These are phyloP conservation scores for Triplophysa siluroides DNA, from an alignment of 2,113 vertebrate genomes.

Conservation along the genomic window DNA sequence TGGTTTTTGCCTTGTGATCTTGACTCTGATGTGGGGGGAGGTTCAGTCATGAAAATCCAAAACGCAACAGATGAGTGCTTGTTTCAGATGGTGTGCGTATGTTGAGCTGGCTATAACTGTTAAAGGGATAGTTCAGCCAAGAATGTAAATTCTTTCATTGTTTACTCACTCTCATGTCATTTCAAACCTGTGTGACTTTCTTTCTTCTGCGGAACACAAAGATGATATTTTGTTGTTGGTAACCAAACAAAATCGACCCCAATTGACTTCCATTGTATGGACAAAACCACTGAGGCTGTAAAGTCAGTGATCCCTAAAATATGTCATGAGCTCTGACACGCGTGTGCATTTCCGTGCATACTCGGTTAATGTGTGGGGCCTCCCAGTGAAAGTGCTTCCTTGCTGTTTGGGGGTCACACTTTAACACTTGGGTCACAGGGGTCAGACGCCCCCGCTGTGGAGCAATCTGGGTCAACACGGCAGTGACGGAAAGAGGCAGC, in stretches of 20 bases:
- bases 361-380: neutral
- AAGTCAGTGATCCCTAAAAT: constrained; percentile 5
- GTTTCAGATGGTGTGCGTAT: constrained; percentile 13
- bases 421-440: constrained; percentile 49
- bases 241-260: too few relatives aligned
- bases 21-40: constrained; percentile 41
- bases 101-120: neutral
- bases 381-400: constrained; percentile 41
- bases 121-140: too few relatives aligned
- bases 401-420: constrained; percentile 40
- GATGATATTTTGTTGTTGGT: too few relatives aligned
- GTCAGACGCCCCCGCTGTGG: constrained; percentile 47
- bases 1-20: constrained; percentile 51
- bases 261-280: neutral
- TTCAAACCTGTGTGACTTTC: too few relatives aligned
- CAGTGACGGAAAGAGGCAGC: constrained; percentile 49
- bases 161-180: too few relatives aligned
- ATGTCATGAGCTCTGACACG: neutral
- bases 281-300: neutral
- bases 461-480: constrained; percentile 54
- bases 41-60: constrained; percentile 38
- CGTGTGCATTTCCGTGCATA: neutral
- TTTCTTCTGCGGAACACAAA: too few relatives aligned
- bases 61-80: constrained; percentile 39
- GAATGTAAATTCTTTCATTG: too few relatives aligned